Base-by-base conservation (phyloP, 2,113 vertebrate species). In the Bungarus multicinctus region DNA sequence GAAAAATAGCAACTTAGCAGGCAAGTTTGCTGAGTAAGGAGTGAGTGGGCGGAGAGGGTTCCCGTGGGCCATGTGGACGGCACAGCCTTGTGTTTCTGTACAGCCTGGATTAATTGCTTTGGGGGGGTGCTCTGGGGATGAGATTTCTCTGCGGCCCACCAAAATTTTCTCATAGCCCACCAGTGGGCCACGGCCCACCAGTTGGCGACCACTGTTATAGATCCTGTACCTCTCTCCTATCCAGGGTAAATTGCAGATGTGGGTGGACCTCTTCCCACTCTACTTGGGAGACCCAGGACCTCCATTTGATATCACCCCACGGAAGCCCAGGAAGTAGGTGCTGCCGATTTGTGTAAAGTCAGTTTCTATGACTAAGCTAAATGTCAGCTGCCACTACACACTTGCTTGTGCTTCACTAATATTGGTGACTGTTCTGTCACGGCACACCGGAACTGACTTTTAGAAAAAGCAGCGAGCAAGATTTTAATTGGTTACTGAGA, bases 221-320 rank as follows among this genome's bases (percentile, higher is more conserved):
- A 5, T 25, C 1, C 34, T 27, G 11, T 90, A 34, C 11, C 89
- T 43, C 0, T 0, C 11, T 92, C 43, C 90, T 3, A 0, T 0
- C 1, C 95, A 98, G 98, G 98, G 98, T 64, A 98, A 98, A 94
- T 69, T 98, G 14, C 98, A 98, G 91, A 94, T 98, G 97, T 98
- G 98, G 98, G 97, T 98, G 52, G 98, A 98, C 88, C 43, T 98
- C 47, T 98, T 98, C 94, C 98, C 98, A 2, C 55, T 90, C 85
- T 95, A 47, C 93, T 94, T 98, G 2, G 98, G 98, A 0, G 94
- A 96, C 20, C 98, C 98, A 0, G 97, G 97, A 0, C 97, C 97
- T 57, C 39, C 94, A 0, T 91, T 97, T 1, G 60, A 97, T 94
- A 97, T 98, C 95, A 95, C 92, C 16, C 97, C 97, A 91, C 96